Evolutionary conservation across 2,888 invertebrate species (phyloP), one percentile per base, ranked within the genome.

Genomic region (Dermolepida albohirtum): DNA sequence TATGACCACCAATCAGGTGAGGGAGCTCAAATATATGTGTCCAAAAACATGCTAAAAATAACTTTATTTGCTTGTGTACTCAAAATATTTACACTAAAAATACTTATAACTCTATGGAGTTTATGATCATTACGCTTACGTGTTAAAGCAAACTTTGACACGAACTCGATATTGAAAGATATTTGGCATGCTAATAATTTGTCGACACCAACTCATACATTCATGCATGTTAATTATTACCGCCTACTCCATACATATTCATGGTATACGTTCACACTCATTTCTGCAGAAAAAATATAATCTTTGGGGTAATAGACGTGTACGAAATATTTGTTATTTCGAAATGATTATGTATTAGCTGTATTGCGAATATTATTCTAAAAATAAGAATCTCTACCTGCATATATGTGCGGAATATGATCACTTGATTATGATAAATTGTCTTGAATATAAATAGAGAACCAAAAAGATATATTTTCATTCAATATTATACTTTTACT

Each of bases 1-100:
- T 97, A 97, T 84, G 96, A 96, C 82, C 95, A 96, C 82, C 94
- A 95, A 83, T 91, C 93, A 87, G 95, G 95, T 94, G 85, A 85
- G 84, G n/a, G 39, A 27, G 17, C 12, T 11, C 16, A 54, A 22
- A n/a, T 64, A 40, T 39, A 41, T 41, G 50, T 55, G 55, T 43
- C 22, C 22, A 43, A n/a, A 44, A 47, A 52, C 14, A 27, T 29
- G 34, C 54, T 27, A 27, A 67, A 67, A 63, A 63, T 63, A 44
- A 34, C 44, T 47, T n/a, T 51, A 67, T 11, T 50, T 17, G 49
- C 41, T 57, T 57, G 50, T 66, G 54, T 11, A 43, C 43, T 54
- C 16, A 50, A 65, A 63, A 63, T 63, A 49, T 43, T 47, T 49
- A 47, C 14, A 63, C 49, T 49, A 63, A 63, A 63, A 63, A 47